Conservation (phyloP, 2,797 vertebrate species). For the Aeoliscus strigatus region DNA sequence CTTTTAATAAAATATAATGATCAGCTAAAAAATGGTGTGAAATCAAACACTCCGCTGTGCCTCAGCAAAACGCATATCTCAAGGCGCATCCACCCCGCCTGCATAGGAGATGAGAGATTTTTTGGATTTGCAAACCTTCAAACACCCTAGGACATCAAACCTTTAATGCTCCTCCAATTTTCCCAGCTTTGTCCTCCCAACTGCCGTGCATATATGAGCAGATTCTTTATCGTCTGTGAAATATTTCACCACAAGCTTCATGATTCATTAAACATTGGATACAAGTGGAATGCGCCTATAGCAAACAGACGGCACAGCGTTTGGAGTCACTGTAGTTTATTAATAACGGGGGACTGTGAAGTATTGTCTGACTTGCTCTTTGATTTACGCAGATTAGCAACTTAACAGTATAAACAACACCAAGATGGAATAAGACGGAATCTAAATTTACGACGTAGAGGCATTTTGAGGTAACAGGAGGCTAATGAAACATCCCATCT, state of each 20-base stretch:
- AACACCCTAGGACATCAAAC: conserved; percentile 45
- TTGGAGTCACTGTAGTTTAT: conserved; percentile 39
- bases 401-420: conserved; percentile 34
- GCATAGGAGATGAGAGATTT: conserved; percentile 60
- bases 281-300: conserved; percentile 44
- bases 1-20: conserved; percentile 74
- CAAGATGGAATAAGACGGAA: conserved; percentile 25
- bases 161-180: conserved; percentile 39
- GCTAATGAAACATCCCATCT: conserved; percentile 24
- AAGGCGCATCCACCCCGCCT: conserved; percentile 62
- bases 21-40: conserved; percentile 71
- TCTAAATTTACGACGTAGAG: conserved; percentile 26
- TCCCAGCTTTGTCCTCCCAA: conserved; percentile 44
- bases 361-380: conserved; percentile 42
- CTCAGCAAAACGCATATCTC: conserved; percentile 71
- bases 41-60: conserved; percentile 66
- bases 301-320: conserved; percentile 26
- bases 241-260: conserved; percentile 44
- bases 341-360: conserved; percentile 51
- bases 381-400: conserved; percentile 37
- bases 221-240: conserved; percentile 38
- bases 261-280: conserved; percentile 59
- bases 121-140: conserved; percentile 51
- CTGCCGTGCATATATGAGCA: conserved; percentile 32
- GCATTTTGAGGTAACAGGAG: conserved; percentile 22